Evolutionary conservation across 2,797 vertebrate genomes (phyloP), one percentile per base, ranked within the genome.

Genomic region (Anolis apletophallus): DNA sequence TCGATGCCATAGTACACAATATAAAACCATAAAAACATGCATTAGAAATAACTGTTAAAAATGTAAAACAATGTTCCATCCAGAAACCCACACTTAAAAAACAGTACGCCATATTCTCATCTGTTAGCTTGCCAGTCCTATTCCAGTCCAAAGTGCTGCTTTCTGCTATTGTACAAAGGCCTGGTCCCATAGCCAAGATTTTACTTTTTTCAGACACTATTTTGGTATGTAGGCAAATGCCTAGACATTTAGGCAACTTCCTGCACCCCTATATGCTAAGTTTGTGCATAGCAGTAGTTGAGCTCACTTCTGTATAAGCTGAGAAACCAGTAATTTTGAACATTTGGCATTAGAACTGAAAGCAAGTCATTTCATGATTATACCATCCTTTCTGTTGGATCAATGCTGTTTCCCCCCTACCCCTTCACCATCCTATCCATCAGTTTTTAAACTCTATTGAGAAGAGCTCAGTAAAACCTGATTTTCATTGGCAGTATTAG

Each of bases 391-490:
- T 13, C 11, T 5, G 26, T 32, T 46, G 52, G 34, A 50, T 34
- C 12, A 73, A 50, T 26, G 8, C 5, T 17, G 11, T 52, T 29
- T 40, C 3, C 73, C 16, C 57, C 34, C 10, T 29, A 34, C n/a
- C 5, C 11, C 17, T 11, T 3, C 73, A 59, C 6, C 32, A 16
- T 19, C 29, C 36, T 16, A 5, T 26, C 23, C 14, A 29, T 52
- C 50, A 32, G 29, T 1, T 17, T 16, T 82, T 61, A 82, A 88
- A 79, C 14, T 14, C 85, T 80, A 54, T 81, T 88, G 69, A 36
- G 46, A 87, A 64, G 89, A 83, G 11, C 26, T 80, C 21, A 83
- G 54, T 46, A 74, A 80, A 90, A 68, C 16, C 85, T 13, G 86
- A 84, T 14, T 75, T 50, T 69, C 64, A 91, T 50, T 12, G 90